phyloP scores from a whole-genome alignment of 2,797 vertebrate species.

The Cuniculus paca region DNA sequence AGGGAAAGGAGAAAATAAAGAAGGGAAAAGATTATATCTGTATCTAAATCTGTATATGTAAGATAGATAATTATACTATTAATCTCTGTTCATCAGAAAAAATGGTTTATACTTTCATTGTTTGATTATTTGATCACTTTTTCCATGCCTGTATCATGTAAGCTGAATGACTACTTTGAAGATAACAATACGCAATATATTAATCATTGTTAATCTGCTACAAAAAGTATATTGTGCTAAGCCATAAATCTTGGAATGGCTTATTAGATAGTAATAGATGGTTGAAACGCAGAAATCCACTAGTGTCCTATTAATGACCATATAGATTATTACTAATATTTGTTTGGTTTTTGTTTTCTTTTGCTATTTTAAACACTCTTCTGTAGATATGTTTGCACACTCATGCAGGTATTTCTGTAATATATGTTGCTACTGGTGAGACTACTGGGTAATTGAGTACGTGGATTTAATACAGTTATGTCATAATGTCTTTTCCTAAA shows the following conservation, averaged over 20 bases:
- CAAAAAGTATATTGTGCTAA: background rate
- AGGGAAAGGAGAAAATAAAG: too few species aligned
- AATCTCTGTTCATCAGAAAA: too few species aligned
- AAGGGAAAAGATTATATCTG: too few species aligned
- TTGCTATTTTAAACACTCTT: conserved; percentile 9
- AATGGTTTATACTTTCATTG: too few species aligned
- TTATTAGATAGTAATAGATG: background rate
- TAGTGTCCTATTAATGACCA: background rate
- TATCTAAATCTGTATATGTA: too few species aligned
- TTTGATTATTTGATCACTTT: too few species aligned
- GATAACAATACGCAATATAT: too few species aligned
- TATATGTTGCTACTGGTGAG: background rate
- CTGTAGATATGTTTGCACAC: background rate
- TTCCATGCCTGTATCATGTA: too few species aligned
- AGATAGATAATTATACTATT: too few species aligned
- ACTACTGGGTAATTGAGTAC: background rate
- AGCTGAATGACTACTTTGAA: too few species aligned
- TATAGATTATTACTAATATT: background rate
- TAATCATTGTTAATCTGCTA: too few species aligned
- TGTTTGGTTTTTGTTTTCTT: background rate
- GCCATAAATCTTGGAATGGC: background rate
- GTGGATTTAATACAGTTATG: background rate
- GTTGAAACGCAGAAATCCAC: background rate
- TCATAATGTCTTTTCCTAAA: background rate
- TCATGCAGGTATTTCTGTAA: background rate